These are phyloP conservation scores for Leptosomus discolor DNA, from an alignment of 2,113 vertebrate species.

Conservation along the genomic window DNA sequence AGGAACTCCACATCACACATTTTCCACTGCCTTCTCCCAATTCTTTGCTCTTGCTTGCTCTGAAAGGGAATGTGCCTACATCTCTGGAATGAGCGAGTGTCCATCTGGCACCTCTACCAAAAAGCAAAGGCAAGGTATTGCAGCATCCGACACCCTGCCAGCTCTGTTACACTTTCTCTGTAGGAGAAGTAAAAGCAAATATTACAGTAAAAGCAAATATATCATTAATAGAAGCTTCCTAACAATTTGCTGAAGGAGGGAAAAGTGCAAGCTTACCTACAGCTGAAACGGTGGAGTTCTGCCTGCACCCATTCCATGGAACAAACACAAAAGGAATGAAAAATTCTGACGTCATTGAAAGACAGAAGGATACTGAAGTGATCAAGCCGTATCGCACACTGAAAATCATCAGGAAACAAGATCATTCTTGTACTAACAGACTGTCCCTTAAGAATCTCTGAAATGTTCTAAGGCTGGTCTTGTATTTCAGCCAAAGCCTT, in stretches of 20 bases:
- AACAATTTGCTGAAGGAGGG: neutral
- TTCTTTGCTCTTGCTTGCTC: neutral
- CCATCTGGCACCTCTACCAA: neutral
- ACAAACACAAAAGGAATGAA: neutral
- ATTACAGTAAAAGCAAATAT: neutral
- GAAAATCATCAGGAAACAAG: neutral
- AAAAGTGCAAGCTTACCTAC: neutral
- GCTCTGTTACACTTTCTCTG: neutral
- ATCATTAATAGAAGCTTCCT: neutral
- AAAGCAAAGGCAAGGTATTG: neutral
- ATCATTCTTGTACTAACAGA: neutral
- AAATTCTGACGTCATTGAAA: neutral
- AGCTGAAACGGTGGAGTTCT: neutral
- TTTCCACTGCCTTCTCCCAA: neutral
- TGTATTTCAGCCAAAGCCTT: neutral
- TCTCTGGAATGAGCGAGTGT: neutral
- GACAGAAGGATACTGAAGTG: neutral
- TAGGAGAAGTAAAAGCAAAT: neutral
- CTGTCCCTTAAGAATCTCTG: neutral
- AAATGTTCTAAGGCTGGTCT: neutral
- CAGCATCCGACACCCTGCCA: neutral
- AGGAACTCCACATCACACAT: neutral
- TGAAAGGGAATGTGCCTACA: neutral
- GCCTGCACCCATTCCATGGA: neutral
- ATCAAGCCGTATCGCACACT: neutral